These are phyloP conservation scores for Palythoa grandis DNA, from an alignment of 92 coral and sea anemone species.

Conservation along the genomic window DNA sequence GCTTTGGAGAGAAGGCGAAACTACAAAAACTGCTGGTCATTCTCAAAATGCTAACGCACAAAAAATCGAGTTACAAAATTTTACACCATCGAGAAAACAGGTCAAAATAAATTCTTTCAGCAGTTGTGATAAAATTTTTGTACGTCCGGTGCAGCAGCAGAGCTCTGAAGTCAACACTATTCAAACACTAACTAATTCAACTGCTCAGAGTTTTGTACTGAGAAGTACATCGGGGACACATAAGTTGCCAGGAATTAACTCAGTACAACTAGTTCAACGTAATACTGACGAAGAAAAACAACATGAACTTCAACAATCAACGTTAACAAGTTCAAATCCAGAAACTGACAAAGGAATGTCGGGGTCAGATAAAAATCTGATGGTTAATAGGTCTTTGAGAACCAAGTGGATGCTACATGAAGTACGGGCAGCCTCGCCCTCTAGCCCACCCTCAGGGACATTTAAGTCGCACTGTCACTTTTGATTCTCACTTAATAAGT, in stretches of 20 bases:
- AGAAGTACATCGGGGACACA: too few species aligned
- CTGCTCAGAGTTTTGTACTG: too few species aligned
- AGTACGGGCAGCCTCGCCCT: conserved; percentile 5
- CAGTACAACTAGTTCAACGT: neutral
- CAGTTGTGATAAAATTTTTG: neutral
- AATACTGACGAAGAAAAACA: neutral
- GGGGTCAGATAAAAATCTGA: neutral
- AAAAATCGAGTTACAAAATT: neutral
- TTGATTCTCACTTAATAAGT: neutral
- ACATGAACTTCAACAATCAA: neutral
- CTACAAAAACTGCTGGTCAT: neutral
- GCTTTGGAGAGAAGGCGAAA: neutral
- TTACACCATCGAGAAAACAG: neutral
- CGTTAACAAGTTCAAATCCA: neutral
- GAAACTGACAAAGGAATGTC: neutral
- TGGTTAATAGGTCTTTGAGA: neutral
- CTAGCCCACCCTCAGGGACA: neutral
- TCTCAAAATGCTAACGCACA: neutral
- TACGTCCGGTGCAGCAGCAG: neutral
- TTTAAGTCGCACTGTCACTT: conserved; percentile 10
- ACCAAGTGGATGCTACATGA: neutral
- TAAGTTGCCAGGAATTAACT: too few species aligned
- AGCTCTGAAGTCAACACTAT: neutral
- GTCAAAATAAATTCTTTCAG: neutral
- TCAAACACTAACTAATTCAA: neutral